Base-by-base conservation (phyloP, 2,888 invertebrate genomes). In the Lissocephala sabroskyi region DNA sequence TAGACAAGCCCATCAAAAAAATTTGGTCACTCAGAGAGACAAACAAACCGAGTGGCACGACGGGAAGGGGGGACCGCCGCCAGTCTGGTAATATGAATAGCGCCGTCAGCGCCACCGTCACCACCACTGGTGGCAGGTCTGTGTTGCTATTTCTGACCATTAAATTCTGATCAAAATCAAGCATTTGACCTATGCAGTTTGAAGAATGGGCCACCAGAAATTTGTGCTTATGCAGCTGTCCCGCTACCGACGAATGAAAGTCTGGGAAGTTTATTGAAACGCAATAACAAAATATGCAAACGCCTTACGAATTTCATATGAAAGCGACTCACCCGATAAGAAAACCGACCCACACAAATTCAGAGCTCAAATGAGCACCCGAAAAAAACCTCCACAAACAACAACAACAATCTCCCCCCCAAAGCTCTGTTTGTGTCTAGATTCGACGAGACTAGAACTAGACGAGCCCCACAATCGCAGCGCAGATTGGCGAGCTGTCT, bases 371-470 rank as follows among this genome's bases (percentile, higher is more conserved):
- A n/a, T n/a, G 37, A 37, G 14, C 23, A 35, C 2, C n/a, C n/a
- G 7, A 23, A 23, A 23, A 23, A 16, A 16, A 35, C 13, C 35
- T 16, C 17, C 10, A 35, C 35, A 35, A 13, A 17, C 37, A 57
- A 56, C 65, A 59, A 67, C 67, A 56, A 60, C 71, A 71, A 71
- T 70, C 71, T 71, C n/a, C n/a, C n/a, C n/a, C n/a, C n/a, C 71
- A 71, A 57, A 70, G 65, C 65, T 71, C n/a, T n/a, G n/a, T n/a
- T n/a, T 70, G 66, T 67, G 67, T 62, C 71, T 71, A 62, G 70
- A 60, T 59, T 47, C 47, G 43, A 45, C 32, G 9, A 6, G 35
- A 35, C 14, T 16, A 35, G 35, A 16, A 35, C 14, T 35, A 35
- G 35, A 16, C 35, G 35, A 16, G 14, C 11, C n/a, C n/a, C n/a